phyloP scores from a whole-genome alignment of 37 sponge, comb jelly and placozoan genomes.

The Oscarella lobularis region DNA sequence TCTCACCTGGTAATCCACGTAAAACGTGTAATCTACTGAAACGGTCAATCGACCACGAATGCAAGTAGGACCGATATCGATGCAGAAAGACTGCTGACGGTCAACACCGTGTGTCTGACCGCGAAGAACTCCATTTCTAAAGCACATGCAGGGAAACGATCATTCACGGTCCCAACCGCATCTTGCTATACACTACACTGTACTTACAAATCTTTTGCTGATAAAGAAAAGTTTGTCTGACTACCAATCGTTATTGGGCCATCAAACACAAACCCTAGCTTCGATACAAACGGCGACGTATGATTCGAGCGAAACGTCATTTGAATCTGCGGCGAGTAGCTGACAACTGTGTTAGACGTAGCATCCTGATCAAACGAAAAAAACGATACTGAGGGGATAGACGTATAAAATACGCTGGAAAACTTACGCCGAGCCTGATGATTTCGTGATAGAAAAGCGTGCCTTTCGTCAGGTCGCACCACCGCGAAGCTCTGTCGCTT shows the following conservation, averaged over 20 bases:
- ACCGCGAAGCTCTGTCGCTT: too few species aligned
- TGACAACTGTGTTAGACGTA: not conserved
- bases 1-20: not conserved
- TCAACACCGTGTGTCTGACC: not conserved
- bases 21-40: not conserved
- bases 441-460: not conserved
- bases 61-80: not conserved
- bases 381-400: too few species aligned
- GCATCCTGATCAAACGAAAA: too few species aligned
- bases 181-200: not conserved
- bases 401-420: too few species aligned
- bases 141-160: not conserved
- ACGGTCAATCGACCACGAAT: not conserved
- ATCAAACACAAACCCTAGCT: not conserved
- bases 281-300: not conserved
- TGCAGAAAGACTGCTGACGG: not conserved
- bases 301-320: not conserved
- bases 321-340: not conserved
- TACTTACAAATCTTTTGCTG: not conserved
- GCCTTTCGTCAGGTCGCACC: too few species aligned
- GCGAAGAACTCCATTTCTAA: not conserved
- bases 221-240: not conserved
- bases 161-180: not conserved
- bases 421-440: not conserved
- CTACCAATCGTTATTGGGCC: not conserved